Conservation (phyloP, 1,140 invertebrate species). For the Trigoniulus corallinus region DNA sequence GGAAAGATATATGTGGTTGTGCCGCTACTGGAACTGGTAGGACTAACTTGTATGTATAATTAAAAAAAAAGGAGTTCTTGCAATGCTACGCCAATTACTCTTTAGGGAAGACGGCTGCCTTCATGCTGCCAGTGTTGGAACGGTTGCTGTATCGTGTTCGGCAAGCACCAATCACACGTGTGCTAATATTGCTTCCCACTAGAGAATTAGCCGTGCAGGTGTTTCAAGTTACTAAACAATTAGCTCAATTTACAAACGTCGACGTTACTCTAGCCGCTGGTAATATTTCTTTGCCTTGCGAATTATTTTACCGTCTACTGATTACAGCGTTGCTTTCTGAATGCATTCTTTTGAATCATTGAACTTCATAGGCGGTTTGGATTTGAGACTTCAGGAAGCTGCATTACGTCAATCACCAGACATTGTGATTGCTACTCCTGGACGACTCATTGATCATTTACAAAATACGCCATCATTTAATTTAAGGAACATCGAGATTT, state of each 20-base stretch:
- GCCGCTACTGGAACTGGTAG: conserved; percentile 89
- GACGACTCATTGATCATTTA: conserved; percentile 92
- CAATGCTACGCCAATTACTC: not conserved
- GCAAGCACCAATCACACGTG: conserved; percentile 49
- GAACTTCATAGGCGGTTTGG: conserved; percentile 77
- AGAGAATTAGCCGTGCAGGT: conserved; percentile 91
- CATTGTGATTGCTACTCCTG: conserved; percentile 95
- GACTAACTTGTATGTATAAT: conserved; percentile 1
- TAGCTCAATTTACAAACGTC: conserved; percentile 69
- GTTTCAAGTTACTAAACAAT: conserved; percentile 78
- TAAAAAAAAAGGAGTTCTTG: conserved; percentile 3
- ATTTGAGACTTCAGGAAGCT: conserved; percentile 75
- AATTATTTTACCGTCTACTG: not conserved
- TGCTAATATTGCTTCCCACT: conserved; percentile 88
- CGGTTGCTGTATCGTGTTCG: conserved; percentile 58
- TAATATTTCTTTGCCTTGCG: not conserved
- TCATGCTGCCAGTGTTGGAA: conserved; percentile 94
- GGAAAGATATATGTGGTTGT: conserved; percentile 85
- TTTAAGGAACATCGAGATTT: conserved; percentile 77
- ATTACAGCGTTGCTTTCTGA: conserved; percentile 6
- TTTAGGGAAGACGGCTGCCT: conserved; percentile 80
- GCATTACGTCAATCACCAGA: conserved; percentile 79
- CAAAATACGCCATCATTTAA: conserved; percentile 85
- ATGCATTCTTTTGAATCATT: no score
- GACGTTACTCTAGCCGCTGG: conserved; percentile 65